Percentiles rank a stretch among this genome's conserved stretches.
Conservation (phyloP, 2,113 vertebrate genomes). For the Notechis scutatus region DNA sequence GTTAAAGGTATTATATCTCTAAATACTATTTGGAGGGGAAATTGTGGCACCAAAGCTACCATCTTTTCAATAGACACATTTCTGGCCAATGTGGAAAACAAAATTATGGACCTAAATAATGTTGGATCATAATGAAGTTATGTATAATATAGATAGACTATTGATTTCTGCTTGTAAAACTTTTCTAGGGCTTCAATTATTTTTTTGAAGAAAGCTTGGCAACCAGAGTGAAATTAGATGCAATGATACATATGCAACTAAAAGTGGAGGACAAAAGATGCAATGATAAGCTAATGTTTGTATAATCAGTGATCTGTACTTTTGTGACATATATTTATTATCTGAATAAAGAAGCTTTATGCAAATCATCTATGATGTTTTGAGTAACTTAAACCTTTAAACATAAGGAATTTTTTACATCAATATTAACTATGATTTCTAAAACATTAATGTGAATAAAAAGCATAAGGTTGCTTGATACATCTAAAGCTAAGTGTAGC, state of each 20-base stretch:
- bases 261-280: background rate
- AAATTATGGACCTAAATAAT: background rate
- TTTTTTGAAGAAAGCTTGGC: background rate
- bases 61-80: background rate
- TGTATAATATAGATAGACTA: background rate
- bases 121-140: background rate
- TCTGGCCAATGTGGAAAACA: background rate
- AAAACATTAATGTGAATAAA: background rate
- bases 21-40: background rate
- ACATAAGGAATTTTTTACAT: background rate
- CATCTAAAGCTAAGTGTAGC: background rate
- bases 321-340: background rate
- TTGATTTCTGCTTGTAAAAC: background rate
- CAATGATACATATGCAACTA: background rate
- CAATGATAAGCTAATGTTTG: background rate
- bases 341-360: background rate
- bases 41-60: background rate
- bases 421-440: background rate
- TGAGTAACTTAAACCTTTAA: background rate
- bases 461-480: background rate
- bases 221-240: background rate
- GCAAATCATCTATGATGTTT: background rate
- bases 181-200: background rate
- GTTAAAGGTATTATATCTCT: background rate
- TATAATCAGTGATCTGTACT: background rate